Evolutionary conservation across 2,797 vertebrate genomes (phyloP), one percentile per base, ranked within the genome.

Genomic region (Luscinia luscinia): DNA sequence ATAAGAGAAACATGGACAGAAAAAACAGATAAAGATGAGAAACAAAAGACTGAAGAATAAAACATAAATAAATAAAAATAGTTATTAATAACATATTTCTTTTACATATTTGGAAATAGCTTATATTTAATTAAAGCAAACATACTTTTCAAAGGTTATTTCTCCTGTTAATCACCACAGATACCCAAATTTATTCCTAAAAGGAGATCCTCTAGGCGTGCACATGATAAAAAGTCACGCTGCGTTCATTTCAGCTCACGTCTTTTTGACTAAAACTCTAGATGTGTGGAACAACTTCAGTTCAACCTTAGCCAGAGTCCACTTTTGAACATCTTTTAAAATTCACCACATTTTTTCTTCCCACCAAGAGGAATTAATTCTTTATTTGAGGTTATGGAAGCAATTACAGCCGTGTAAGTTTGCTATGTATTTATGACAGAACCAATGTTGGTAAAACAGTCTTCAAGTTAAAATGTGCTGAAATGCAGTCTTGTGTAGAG

Each of bases 121-220:
- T 92, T 79, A 41, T 76, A 61, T 61, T 78, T 94, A 32, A 58
- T 63, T 46, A 72, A 89, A 78, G 21, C 17, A 92, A 75, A 36
- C 15, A 48, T 67, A n/a, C 7, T 75, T 92, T 90, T 84, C 46
- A 55, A 61, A 45, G 81, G 4, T 2, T 43, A 22, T 76, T 79
- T 92, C 11, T 86, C 11, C 9, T 77, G 18, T 79, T 89, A 15
- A 23, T 80, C 17, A 19, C 11, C 51, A 43, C 9, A 58, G 2
- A 49, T 67, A 59, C 13, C 40, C 2, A 26, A 48, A 40, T 13
- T 5, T 59, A 54, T 54, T 68, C 49, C 20, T 73, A 36, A 51
- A 76, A 45, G 2, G 6, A 82, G 15, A 66, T 62, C 22, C 18
- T 73, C 11, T 69, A 21, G 13, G 26, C 0, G 0, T 54, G 10